A percentile compares a stretch with the other conserved stretches of the same genome.
Evolutionary conservation across 2,888 invertebrate species (phyloP).

Genomic region (Steinernema scapterisci): DNA sequence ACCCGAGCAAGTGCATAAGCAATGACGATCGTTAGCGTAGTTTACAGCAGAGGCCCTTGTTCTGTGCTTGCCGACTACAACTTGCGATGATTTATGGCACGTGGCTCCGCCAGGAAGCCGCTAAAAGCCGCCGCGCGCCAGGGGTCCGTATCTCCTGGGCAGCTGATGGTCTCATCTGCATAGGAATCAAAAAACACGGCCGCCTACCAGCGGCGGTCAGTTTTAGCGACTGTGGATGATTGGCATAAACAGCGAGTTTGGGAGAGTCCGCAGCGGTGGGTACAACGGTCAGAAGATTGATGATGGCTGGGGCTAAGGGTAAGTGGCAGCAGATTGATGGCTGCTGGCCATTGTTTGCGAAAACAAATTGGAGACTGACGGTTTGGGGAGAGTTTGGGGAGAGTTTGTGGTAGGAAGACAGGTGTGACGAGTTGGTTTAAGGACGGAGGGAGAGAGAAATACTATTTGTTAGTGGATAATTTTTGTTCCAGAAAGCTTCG

Average conservation of each 20-base stretch:
- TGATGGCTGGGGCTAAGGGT: neutral
- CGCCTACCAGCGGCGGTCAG: neutral
- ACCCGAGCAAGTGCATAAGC: neutral
- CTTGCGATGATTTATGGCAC: constrained; percentile 20
- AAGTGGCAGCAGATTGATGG: constrained; percentile 19
- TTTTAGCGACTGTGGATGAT: neutral
- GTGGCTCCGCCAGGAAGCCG: neutral
- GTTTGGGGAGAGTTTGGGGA: neutral
- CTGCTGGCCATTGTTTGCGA: constrained; percentile 8
- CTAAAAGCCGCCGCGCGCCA: neutral
- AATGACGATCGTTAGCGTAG: constrained; percentile 22
- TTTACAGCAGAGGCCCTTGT: neutral
- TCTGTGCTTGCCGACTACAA: neutral
- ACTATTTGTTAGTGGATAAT: no score
- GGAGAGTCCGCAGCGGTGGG: neutral
- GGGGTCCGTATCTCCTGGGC: no score
- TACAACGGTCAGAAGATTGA: neutral
- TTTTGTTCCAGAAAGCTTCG: no score
- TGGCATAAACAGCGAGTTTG: neutral
- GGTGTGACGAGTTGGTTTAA: neutral
- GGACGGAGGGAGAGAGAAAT: no score
- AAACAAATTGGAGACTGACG: neutral
- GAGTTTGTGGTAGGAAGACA: neutral
- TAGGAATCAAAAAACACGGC: neutral
- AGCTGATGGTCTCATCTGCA: neutral